A percentile compares a stretch with the other conserved stretches of the same genome.
Conservation (phyloP, 2,113 vertebrate genomes). For the Lasiurus cinereus region DNA sequence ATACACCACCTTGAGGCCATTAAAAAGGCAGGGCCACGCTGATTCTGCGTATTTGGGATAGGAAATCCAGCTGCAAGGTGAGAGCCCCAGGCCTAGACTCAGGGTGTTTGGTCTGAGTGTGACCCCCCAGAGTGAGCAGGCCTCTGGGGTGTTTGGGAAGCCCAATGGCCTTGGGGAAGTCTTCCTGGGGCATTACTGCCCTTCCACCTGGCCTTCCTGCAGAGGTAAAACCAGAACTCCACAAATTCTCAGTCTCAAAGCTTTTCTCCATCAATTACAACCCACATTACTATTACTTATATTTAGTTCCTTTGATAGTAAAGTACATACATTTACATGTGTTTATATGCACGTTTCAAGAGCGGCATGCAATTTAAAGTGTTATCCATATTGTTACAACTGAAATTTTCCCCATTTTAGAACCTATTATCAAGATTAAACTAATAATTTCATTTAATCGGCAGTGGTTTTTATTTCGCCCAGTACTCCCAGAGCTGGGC, state of each 20-base stretch:
- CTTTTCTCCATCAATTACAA: background rate
- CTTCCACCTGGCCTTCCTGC: background rate
- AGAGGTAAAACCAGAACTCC: background rate
- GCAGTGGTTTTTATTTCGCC: background rate
- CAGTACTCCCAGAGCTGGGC: constrained; percentile 77
- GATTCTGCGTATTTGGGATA: background rate
- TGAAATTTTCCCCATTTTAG: background rate
- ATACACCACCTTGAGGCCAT: background rate
- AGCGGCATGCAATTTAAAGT: background rate
- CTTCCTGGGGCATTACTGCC: background rate
- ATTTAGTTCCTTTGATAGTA: background rate
- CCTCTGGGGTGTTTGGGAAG: background rate
- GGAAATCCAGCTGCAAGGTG: background rate
- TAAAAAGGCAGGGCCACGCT: background rate
- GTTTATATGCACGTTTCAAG: background rate
- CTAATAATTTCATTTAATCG: constrained; percentile 30
- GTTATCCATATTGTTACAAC: background rate
- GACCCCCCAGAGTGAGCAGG: background rate
- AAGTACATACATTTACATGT: background rate
- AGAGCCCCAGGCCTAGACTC: background rate
- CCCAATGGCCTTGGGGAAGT: background rate
- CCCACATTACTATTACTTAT: background rate
- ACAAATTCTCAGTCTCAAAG: background rate
- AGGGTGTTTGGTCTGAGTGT: background rate
- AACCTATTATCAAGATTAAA: constrained; percentile 44